Evolutionary conservation across 1,140 invertebrate species (phyloP), one percentile per base, ranked within the genome.

Genomic region (Sesamia nonagrioides): DNA sequence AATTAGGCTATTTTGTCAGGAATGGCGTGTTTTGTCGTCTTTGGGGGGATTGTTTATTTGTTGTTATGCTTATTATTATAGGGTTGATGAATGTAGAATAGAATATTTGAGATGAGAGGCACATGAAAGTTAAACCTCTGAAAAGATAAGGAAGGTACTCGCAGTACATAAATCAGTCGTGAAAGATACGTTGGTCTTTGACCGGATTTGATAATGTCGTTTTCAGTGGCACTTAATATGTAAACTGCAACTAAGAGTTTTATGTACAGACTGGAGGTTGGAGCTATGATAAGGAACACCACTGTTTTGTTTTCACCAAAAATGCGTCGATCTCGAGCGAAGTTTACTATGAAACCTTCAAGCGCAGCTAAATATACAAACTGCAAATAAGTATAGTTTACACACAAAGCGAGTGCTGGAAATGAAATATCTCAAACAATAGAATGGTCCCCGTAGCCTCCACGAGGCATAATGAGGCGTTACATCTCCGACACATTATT

Each of bases 1-100:
- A 74, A 40, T 42, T 54, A 60, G 71, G 54, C 52, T 74, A 17
- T 71, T 71, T 50, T 54, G 68, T 50, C 18, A 37, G 66, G 37
- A 66, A 69, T 69, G 27, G 40, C 66, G 40, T 48, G 66, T 69
- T 61, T 61, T 69, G 66, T 69, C 21, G 17, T 74, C 54, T 74
- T 42, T 33, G 37, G 54, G 54, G 71, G 71, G 6, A 8, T 17
- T 21, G 21, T 48, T 69, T 58, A 58, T 56, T 56, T 56, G 17
- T 27, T 50, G 42, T 48, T 48, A 8, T 69, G 42, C 33, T n/a
- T n/a, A n/a, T n/a, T 45, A 48, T 48, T 50, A 18, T 69, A 6
- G 37, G 61, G 37, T 50, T 50, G 18, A 48, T 69, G 33, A 33
- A 33, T 69, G 18, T 3, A 27, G 18, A 42, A 21, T 3, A 27